Evolutionary conservation across 1,140 invertebrate species (phyloP).

Genomic region (Lepidostoma basale): DNA sequence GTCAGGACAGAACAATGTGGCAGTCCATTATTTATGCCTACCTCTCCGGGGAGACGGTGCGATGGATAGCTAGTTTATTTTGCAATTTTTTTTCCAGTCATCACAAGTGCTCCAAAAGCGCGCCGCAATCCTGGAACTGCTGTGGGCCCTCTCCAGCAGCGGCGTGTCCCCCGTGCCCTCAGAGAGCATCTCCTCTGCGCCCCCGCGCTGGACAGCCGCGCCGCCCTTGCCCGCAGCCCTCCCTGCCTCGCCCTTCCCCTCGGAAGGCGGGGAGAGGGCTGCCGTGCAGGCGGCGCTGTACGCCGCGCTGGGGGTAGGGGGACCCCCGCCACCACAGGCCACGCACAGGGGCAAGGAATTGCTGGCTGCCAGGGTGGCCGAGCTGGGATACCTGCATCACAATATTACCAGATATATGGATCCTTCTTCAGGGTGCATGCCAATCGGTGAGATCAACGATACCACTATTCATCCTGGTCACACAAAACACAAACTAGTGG

Average conservation of each 20-base stretch:
- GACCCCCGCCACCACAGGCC: conserved; percentile 32
- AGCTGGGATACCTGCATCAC: conserved; percentile 87
- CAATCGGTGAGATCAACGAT: conserved; percentile 52
- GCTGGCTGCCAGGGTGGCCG: conserved; percentile 74
- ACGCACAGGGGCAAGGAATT: conserved; percentile 51
- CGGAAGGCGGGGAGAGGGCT: conserved; percentile 51
- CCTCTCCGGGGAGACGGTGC: too few species aligned
- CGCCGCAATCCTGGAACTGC: conserved; percentile 34
- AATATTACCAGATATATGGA: conserved; percentile 75
- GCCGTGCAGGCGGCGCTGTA: conserved; percentile 48
- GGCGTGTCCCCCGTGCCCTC: neutral
- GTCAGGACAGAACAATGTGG: too few species aligned
- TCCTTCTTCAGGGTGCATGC: conserved; percentile 65
- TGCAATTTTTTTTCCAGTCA: neutral
- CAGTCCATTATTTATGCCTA: too few species aligned
- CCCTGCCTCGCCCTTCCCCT: neutral
- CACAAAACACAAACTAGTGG: too few species aligned
- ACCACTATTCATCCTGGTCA: too few species aligned
- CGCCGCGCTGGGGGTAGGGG: conserved; percentile 53
- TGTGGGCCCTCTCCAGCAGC: conserved; percentile 31
- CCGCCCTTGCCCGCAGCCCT: neutral
- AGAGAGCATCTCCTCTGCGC: neutral
- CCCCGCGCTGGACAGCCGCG: conserved; percentile 46
- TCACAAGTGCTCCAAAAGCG: conserved; percentile 34
- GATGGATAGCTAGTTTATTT: too few species aligned